phyloP scores from a whole-genome alignment of 2,888 invertebrate genomes.

The Linyphia triangularis region DNA sequence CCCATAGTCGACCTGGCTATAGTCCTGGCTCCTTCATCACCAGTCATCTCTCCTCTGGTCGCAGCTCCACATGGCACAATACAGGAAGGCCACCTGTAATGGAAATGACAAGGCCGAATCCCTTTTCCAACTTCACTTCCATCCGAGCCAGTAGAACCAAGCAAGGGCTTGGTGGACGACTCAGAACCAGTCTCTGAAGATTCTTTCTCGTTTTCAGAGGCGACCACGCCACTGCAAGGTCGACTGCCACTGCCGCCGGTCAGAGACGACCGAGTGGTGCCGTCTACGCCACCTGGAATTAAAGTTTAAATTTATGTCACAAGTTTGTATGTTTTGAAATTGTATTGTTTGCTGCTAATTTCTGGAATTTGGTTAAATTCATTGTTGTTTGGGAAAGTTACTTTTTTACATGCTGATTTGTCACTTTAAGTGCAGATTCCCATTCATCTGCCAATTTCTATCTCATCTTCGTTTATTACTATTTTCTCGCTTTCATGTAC shows the following conservation, averaged over 20 bases:
- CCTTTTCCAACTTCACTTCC: slow-evolving; percentile 55
- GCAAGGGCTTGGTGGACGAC: slow-evolving; percentile 53
- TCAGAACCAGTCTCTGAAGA: slow-evolving; percentile 37
- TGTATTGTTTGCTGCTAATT: background rate
- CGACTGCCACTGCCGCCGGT: slow-evolving; percentile 31
- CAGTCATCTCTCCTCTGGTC: background rate
- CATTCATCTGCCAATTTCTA: too few relatives aligned
- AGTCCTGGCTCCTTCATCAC: slow-evolving; percentile 43
- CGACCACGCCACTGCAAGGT: slow-evolving; percentile 18
- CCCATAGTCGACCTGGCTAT: slow-evolving; percentile 58
- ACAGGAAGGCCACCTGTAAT: slow-evolving; percentile 74
- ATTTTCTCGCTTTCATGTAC: too few relatives aligned
- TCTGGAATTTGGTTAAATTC: background rate
- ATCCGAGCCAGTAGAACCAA: slow-evolving; percentile 62
- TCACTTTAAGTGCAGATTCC: too few relatives aligned
- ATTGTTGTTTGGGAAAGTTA: background rate
- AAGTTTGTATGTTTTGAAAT: background rate
- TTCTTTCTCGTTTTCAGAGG: slow-evolving; percentile 39
- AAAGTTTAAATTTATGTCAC: background rate
- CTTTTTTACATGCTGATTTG: too few relatives aligned
- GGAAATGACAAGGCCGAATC: slow-evolving; percentile 65
- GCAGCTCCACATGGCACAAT: slow-evolving; percentile 67
- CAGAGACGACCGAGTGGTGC: slow-evolving; percentile 50
- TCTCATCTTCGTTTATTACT: too few relatives aligned
- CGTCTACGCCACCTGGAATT: slow-evolving; percentile 47